Evolutionary conservation across 2,888 invertebrate species (phyloP), one percentile per base, ranked within the genome.

Genomic region (Tribolium freemani): DNA sequence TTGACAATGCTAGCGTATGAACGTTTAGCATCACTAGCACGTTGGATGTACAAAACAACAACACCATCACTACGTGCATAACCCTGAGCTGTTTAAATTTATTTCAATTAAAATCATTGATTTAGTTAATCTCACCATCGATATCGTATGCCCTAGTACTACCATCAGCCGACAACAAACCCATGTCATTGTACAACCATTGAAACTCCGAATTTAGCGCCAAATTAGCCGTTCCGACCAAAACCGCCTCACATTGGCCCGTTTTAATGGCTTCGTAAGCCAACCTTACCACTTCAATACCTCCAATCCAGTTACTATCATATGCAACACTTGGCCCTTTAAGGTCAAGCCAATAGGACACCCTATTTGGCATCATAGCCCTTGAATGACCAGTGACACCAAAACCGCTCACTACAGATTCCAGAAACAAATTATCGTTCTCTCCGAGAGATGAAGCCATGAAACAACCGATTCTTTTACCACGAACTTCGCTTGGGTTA

Each of bases 311-410:
- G 13, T 91, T 91, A 44, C 91, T 90, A 82, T 92, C 92, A 63
- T 92, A 88, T 0, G 90, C 88, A 80, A 89, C 91, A 81, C 88
- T 88, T 16, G 87, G 87, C 82, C 90, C 97, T 81, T 93, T 94
- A 20, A 96, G 89, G 57, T 97, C 97, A 73, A 98, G 90, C 88
- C 94, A 93, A 85, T 95, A 98, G 0, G 97, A 97, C 78, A 98
- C 91, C 64, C 98, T 91, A 87, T 98, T 98, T 10, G 97, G 94
- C 87, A 98, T 91, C 97, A 98, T 97, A n/a, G 96, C 95, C 74
- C 96, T 91, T 77, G 95, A 94, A 86, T 92, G 92, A 1, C 93
- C 93, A 61, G 91, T 90, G 80, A 93, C 88, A 60, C 90, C 90
- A 84, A 92, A 92, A 31, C 92, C 93, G 77, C 87, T 87, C 0